phyloP scores from a whole-genome alignment of 2,888 invertebrate genomes.

The Phoronis australis region DNA sequence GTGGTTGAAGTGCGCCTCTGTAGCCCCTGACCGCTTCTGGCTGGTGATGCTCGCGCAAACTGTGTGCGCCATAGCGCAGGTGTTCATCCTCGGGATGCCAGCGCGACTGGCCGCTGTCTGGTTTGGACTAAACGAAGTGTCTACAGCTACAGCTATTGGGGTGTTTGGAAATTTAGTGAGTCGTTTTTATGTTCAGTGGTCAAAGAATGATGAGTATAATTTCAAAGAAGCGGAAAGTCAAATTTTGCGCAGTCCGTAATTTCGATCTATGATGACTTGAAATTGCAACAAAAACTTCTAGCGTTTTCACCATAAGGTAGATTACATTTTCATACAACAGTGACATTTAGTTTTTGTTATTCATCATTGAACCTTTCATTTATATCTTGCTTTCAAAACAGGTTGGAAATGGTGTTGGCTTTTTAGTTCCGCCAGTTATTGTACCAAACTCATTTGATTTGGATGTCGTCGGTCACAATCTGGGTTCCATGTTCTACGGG shows the following conservation, averaged over 20 bases:
- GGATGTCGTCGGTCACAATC: constrained; percentile 28
- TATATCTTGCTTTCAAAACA: constrained; percentile 51
- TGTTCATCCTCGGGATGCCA: constrained; percentile 89
- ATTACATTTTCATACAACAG: too few relatives aligned
- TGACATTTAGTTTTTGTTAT: background rate
- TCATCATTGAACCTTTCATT: too few relatives aligned
- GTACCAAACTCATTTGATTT: constrained; percentile 59
- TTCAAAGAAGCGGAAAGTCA: too few relatives aligned
- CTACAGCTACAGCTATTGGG: constrained; percentile 93
- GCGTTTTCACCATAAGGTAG: too few relatives aligned
- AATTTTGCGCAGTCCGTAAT: too few relatives aligned
- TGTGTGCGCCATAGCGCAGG: constrained; percentile 70
- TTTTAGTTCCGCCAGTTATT: constrained; percentile 68
- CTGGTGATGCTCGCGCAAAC: constrained; percentile 79
- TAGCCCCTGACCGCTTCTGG: constrained; percentile 77
- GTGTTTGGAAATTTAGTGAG: constrained; percentile 97
- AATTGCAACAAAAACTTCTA: too few relatives aligned
- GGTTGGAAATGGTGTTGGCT: constrained; percentile 89
- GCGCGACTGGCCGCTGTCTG: constrained; percentile 88
- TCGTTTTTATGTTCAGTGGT: too few relatives aligned
- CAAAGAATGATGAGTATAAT: too few relatives aligned
- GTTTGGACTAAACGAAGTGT: constrained; percentile 95
- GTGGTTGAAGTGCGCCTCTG: constrained; percentile 69
- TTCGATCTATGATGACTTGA: too few relatives aligned
- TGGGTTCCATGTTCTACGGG: constrained; percentile 73